Evolutionary conservation across 2,797 vertebrate genomes (phyloP), one percentile per base, ranked within the genome.

Genomic region (Ceryle rudis): DNA sequence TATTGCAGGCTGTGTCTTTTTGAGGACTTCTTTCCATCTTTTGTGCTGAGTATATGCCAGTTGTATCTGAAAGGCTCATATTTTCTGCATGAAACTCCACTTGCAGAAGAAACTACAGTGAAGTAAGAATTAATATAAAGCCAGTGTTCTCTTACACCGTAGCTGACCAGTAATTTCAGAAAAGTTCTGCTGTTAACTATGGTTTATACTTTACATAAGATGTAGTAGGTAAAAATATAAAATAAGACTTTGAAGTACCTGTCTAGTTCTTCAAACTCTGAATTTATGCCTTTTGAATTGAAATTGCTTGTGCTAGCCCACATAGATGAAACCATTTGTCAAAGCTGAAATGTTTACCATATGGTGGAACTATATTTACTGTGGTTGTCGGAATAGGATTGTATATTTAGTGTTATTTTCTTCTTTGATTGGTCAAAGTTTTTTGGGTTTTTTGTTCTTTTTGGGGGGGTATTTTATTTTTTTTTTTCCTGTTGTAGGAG

Each of bases 21-120:
- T 69, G 51, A 89, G 46, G 81, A 58, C 26, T 74, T 52, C 11
- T 10, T 95, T 93, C 62, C 39, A 28, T 66, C 41, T 73, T 20
- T 18, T 5, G 7, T 81, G 35, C 51, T 93, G 74, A 81, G 21
- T 66, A 28, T n/a, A 25, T 66, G 39, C 58, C n/a, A 1, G 42
- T 89, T 92, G 29, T 74, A 37, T 92, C 66, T 70, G 80, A 78
- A 81, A 83, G 77, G 15, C 37, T 90, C 7, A 1, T 62, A 33
- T 81, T 94, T 96, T 89, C 86, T 91, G 26, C 81, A 5, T 70
- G 91, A 92, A 93, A 89, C 62, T 81, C 14, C 49, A 81, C 58
- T 92, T 90, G 86, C 81, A 89, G 81, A 92, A 71, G 71, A 35
- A 65, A 51, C n/a, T 54, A 12, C 66, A 15, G 54, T 47, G 80